Evolutionary conservation across 2,113 vertebrate genomes (phyloP).

Genomic region (Lamprotornis superbus): DNA sequence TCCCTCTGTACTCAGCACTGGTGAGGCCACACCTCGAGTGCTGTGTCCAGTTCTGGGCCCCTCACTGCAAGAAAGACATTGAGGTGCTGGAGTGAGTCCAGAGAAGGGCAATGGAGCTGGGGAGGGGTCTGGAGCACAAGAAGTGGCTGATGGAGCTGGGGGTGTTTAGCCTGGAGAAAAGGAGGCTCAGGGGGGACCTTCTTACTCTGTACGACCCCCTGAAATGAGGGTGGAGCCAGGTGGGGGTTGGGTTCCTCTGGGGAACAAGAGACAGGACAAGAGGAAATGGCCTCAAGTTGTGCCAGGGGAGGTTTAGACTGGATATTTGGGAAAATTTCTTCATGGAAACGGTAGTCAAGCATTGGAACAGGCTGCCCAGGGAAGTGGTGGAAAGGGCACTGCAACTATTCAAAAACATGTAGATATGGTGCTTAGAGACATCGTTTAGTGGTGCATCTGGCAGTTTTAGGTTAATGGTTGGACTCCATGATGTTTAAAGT

Average conservation of each 20-base stretch:
- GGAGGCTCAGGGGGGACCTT: no score
- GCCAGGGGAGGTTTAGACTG: not conserved
- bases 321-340: not conserved
- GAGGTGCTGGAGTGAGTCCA: no score
- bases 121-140: no score
- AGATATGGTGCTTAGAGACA: not conserved
- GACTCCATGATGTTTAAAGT: not conserved
- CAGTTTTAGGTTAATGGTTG: not conserved
- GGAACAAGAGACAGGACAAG: not conserved
- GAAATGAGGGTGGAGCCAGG: not conserved
- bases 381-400: not conserved
- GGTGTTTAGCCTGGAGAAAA: no score
- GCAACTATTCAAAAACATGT: not conserved
- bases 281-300: not conserved
- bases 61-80: no score
- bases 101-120: no score
- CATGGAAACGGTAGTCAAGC: not conserved
- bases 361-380: not conserved
- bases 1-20: no score
- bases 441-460: not conserved
- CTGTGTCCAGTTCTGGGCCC: no score
- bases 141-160: no score
- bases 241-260: not conserved
- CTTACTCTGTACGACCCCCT: no score
- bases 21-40: no score